Percentiles rank a stretch among this genome's conserved stretches.
Conservation (phyloP, 92 coral and sea anemone genomes). For the Diadumene lineata region DNA sequence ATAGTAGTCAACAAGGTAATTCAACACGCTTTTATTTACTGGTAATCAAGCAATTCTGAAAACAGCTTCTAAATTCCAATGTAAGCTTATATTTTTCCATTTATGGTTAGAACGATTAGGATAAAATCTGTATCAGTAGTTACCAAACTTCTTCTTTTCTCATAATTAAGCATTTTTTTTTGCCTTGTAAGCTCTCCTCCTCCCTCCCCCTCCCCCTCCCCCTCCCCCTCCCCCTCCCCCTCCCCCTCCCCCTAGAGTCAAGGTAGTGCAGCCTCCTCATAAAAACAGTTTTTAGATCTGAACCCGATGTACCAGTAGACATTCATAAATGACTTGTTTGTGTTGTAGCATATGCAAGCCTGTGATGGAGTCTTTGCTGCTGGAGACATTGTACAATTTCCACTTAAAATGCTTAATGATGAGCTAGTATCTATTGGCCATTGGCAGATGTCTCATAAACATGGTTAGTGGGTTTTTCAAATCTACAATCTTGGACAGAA, state of each 20-base stretch:
- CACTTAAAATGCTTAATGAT: slow-evolving; percentile 84
- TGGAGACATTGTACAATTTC: slow-evolving; percentile 92
- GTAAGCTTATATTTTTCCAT: no score
- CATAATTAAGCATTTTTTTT: no score
- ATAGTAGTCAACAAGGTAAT: slow-evolving; percentile 90
- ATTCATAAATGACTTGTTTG: neutral
- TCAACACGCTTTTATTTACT: no score
- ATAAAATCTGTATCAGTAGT: no score
- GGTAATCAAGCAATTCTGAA: no score
- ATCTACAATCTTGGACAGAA: no score
- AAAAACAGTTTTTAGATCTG: neutral
- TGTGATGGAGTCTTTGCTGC: slow-evolving; percentile 89
- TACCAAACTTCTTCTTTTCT: no score
- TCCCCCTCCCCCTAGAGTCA: no score
- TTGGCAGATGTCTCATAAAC: slow-evolving; percentile 96
- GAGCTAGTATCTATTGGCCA: slow-evolving; percentile 86
- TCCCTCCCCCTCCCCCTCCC: neutral
- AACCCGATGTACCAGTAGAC: neutral
- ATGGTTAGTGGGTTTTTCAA: no score
- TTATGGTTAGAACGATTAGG: no score
- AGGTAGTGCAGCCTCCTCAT: neutral
- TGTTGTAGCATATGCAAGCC: slow-evolving; percentile 77
- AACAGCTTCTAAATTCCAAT: no score
- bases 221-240: no score
- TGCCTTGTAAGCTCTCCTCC: neutral